phyloP scores from a whole-genome alignment of 1,140 invertebrate species.

The Pseudachorutes palmiensis region DNA sequence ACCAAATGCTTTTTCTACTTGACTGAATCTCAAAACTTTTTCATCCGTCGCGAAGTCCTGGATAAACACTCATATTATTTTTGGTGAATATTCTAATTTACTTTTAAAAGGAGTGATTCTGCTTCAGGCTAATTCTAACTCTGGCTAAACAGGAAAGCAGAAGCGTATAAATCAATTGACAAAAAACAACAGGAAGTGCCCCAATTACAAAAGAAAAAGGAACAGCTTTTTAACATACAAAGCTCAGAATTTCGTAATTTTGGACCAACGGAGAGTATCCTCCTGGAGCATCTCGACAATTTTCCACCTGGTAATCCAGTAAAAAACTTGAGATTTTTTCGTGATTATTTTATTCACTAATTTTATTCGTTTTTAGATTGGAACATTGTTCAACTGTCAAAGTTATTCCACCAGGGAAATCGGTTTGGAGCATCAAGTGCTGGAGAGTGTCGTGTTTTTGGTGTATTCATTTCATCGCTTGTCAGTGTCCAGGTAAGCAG shows the following conservation, averaged over 20 bases:
- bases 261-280: not conserved
- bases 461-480: constrained; percentile 2
- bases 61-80: not conserved
- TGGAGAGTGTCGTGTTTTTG: not conserved
- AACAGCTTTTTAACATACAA: not conserved
- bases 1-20: not conserved
- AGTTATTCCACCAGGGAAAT: not conserved
- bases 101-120: not conserved
- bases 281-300: not conserved
- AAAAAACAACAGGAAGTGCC: not conserved
- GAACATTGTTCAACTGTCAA: constrained; percentile 10
- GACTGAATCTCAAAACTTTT: not conserved
- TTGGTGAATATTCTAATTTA: not conserved
- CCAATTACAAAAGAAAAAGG: not conserved
- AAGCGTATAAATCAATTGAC: not conserved
- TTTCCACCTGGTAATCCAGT: not conserved
- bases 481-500: not conserved
- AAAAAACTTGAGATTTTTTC: no score
- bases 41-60: not conserved
- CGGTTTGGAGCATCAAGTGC: not conserved
- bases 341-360: not conserved
- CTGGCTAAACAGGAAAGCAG: no score
- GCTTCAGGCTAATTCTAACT: not conserved
- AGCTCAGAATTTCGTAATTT: not conserved
- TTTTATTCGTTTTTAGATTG: constrained; percentile 1